A percentile compares a stretch with the other conserved stretches of the same genome.
Evolutionary conservation across 2,797 vertebrate genomes (phyloP).

Genomic region (Odontamblyopus rebecca): DNA sequence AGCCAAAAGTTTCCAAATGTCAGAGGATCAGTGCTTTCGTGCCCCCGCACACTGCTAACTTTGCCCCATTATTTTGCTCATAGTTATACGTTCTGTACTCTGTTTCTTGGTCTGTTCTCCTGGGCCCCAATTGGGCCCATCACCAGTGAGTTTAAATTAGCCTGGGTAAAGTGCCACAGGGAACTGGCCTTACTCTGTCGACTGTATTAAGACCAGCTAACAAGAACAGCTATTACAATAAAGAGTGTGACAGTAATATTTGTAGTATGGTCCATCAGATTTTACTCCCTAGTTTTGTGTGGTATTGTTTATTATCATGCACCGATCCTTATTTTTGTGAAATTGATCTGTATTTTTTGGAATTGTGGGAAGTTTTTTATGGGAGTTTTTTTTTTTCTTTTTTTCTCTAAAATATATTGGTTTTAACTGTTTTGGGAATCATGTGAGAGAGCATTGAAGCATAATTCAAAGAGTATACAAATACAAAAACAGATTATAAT

Average conservation of each 20-base stretch:
- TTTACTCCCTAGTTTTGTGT: background rate
- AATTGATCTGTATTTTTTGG: background rate
- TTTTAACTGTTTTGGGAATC: background rate
- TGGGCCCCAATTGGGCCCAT: slow-evolving; percentile 7
- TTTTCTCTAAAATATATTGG: too few relatives aligned
- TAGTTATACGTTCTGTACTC: background rate
- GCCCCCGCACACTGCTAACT: background rate
- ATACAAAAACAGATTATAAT: background rate
- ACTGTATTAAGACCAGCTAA: background rate
- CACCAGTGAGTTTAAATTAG: slow-evolving; percentile 11
- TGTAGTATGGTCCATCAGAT: background rate
- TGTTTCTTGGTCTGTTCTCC: background rate
- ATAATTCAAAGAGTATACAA: too few relatives aligned
- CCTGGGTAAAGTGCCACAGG: slow-evolving; percentile 4
- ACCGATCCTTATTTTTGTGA: background rate
- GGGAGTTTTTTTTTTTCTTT: too few relatives aligned
- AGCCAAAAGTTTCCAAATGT: background rate
- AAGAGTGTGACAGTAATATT: background rate
- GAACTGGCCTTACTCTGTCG: background rate
- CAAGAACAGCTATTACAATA: background rate
- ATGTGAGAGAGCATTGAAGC: background rate
- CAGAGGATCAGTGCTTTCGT: background rate
- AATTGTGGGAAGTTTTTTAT: background rate
- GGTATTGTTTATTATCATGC: background rate
- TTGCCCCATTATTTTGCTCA: slow-evolving; percentile 9